Conservation (phyloP, 2,113 vertebrate species). For the Petrocephalus microphthalmus region DNA sequence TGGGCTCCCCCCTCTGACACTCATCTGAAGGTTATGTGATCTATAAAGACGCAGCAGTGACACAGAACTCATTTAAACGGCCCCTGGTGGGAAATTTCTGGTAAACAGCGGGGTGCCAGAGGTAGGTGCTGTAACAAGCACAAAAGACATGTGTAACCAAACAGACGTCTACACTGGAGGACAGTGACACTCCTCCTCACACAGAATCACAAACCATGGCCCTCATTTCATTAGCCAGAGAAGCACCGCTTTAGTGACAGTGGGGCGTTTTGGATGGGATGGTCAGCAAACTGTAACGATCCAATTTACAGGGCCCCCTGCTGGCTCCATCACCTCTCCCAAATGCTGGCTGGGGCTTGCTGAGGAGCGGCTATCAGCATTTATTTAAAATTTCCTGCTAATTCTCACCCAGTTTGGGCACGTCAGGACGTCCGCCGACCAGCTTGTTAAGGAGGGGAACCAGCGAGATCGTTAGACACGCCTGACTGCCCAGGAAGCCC, state of each 20-base stretch:
- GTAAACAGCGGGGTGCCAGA: not conserved
- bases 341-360: constrained; percentile 29
- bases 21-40: not conserved
- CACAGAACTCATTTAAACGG: not conserved
- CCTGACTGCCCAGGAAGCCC: not conserved
- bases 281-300: constrained; percentile 12
- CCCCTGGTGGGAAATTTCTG: not conserved
- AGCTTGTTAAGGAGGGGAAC: not conserved
- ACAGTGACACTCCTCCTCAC: not conserved
- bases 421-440: constrained; percentile 18
- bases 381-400: constrained; percentile 40
- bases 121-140: not conserved
- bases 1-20: not conserved
- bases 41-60: not conserved
- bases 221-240: not conserved
- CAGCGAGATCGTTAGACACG: not conserved
- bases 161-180: not conserved
- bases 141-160: not conserved
- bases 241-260: not conserved
- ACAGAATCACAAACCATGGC: not conserved
- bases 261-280: not conserved
- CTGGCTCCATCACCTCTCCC: constrained; percentile 25
- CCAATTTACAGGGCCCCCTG: constrained; percentile 28
- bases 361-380: constrained; percentile 21
- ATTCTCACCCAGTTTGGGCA: constrained; percentile 45